phyloP scores from a whole-genome alignment of 2,797 vertebrate genomes.

The Cossypha heuglini region DNA sequence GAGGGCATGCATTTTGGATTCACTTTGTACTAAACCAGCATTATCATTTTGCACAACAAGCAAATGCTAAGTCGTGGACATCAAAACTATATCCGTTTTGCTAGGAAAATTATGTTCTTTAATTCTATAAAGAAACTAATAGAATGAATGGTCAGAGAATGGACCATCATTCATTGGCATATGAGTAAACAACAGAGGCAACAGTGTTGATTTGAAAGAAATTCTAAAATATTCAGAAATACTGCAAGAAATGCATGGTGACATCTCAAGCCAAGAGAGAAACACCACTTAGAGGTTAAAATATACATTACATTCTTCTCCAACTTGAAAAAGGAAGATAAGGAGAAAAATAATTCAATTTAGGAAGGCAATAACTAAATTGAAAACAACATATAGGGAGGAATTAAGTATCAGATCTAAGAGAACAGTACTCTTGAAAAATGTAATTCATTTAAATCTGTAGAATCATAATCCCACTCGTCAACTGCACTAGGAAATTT shows the following conservation, averaged over 20 bases:
- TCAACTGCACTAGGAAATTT: neutral
- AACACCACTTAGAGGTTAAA: neutral
- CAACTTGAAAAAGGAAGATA: neutral
- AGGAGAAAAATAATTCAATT: neutral
- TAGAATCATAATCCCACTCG: neutral
- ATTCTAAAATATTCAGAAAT: neutral
- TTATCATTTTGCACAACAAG: slow-evolving; percentile 52
- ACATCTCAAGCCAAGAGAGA: neutral
- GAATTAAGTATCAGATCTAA: neutral
- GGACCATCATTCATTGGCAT: neutral
- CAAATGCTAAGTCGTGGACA: neutral
- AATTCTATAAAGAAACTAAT: neutral
- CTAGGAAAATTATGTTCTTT: neutral
- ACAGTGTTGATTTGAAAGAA: neutral
- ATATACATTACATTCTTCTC: neutral
- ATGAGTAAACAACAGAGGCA: neutral
- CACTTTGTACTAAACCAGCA: slow-evolving; percentile 32
- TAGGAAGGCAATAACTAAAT: neutral
- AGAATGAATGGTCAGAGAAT: neutral
- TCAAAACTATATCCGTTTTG: neutral
- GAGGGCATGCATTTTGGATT: slow-evolving; percentile 48
- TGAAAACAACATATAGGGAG: neutral
- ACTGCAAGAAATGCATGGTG: neutral
- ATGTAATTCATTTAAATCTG: neutral
- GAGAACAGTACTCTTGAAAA: neutral